Conservation (phyloP, 2,888 invertebrate genomes). For the Ophion ellenae region DNA sequence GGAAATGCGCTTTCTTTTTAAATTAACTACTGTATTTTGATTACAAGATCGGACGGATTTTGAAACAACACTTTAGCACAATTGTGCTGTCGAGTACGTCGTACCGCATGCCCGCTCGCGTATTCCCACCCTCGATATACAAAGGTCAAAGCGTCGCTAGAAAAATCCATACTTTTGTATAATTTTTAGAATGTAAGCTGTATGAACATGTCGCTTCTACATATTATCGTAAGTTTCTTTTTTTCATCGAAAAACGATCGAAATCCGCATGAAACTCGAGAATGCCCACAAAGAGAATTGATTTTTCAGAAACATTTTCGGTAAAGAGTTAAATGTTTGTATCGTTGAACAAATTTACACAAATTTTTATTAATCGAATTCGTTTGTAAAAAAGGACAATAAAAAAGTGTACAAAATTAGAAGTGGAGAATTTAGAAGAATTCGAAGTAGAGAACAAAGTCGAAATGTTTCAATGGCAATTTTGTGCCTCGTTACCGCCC, state of each 20-base stretch:
- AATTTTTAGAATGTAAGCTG: background rate
- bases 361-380: background rate
- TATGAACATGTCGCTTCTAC: background rate
- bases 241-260: too few species aligned
- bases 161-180: background rate
- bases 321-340: background rate
- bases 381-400: background rate
- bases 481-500: background rate
- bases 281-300: background rate
- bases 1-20: background rate
- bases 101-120: constrained; percentile 29
- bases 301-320: background rate
- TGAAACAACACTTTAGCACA: background rate
- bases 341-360: background rate
- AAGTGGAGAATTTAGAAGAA: too few species aligned
- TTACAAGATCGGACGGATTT: constrained; percentile 32
- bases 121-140: background rate
- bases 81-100: background rate
- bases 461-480: background rate
- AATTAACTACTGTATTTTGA: background rate
- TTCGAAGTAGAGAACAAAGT: too few species aligned
- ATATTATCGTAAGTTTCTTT: too few species aligned
- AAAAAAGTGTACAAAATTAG: background rate
- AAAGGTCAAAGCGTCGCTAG: background rate
- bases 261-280: background rate